These are phyloP conservation scores for Chloroceryle inda DNA, from an alignment of 2,797 vertebrate species.

Conservation along the genomic window DNA sequence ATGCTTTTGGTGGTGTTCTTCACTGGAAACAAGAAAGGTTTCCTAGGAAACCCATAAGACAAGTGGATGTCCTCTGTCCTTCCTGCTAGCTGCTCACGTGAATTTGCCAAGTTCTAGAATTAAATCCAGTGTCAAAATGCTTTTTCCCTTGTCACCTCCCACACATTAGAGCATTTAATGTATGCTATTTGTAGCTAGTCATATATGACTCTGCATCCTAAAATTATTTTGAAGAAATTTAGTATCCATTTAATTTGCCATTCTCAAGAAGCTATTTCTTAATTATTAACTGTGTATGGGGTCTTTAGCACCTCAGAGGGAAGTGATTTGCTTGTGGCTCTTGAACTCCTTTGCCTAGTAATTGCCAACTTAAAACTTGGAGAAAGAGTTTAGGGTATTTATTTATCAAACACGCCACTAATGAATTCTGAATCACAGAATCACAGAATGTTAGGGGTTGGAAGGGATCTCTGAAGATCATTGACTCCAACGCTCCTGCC, in stretches of 20 bases:
- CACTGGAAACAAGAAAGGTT: background rate
- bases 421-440: no score
- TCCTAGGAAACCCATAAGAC: background rate
- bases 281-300: background rate
- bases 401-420: background rate
- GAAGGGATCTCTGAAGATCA: no score
- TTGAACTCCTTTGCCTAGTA: background rate
- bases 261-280: background rate
- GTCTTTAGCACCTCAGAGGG: background rate
- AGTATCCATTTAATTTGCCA: background rate
- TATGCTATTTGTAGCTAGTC: background rate
- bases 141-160: background rate
- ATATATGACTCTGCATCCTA: background rate
- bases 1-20: background rate
- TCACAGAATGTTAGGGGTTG: no score
- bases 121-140: background rate
- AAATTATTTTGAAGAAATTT: background rate
- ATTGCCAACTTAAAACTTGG: background rate
- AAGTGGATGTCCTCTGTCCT: background rate
- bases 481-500: no score
- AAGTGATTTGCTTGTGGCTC: background rate
- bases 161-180: background rate
- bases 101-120: background rate
- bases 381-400: background rate
- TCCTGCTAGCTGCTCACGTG: background rate